Evolutionary conservation across 1,140 invertebrate genomes (phyloP), one percentile per base, ranked within the genome.

Genomic region (Drosophila azteca): DNA sequence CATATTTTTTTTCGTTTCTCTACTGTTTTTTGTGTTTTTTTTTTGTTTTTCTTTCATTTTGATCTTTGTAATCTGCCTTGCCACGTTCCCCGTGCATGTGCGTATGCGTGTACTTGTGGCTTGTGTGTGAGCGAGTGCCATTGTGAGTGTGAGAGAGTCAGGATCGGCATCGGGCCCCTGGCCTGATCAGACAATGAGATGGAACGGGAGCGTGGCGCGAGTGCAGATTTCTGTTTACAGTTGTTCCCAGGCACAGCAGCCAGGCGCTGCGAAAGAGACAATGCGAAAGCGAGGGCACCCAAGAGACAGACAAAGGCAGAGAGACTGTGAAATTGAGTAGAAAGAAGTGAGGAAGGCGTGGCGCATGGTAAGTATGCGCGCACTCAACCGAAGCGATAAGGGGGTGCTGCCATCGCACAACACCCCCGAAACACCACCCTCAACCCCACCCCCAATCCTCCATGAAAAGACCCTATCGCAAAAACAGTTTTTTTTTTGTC

Each of bases 351-450:
- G 31, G 46, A 59, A 62, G 71, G 51, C 63, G 72, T 80, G 55
- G 68, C 74, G 77, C 69, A 77, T 85, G 81, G 82, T 87, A 88
- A 87, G 82, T 87, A 87, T 87, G 82, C 82, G 78, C 83, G 74
- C 78, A 81, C 77, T 71, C 17, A 61, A 55, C 26, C 54, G 74
- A 76, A 78, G 51, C 82, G 82, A 85, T 85, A 85, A 87, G 78
- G 82, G 82, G 82, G 82, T 85, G 81, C 41, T 71, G 48, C 54
- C 53, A 39, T 65, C 63, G 51, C 46, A 51, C 60, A 65, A n/a
- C 46, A 64, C 24, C 59, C 58, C 60, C 45, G 13, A 41, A 65
- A 43, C 31, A 51, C 45, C 17, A 52, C 26, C 35, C 11, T 13
- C 11, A 39, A 39, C 35, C 11, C 17, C 17, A 26, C 13, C 29